These are phyloP conservation scores for Planiliza haematocheilus DNA, from an alignment of 2,113 vertebrate species.

Conservation along the genomic window DNA sequence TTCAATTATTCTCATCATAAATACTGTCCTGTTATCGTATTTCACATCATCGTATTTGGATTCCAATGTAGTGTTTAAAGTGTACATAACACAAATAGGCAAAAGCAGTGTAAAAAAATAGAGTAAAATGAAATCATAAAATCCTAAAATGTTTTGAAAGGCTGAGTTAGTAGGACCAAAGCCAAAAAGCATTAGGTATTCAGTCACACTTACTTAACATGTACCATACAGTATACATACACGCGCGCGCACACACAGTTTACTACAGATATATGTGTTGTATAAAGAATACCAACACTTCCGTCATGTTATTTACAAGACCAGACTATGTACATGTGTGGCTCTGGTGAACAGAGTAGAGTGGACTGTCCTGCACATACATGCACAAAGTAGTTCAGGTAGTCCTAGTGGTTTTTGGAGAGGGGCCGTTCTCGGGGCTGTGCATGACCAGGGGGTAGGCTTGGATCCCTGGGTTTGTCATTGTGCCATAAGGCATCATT, in stretches of 20 bases:
- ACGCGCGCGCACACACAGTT: conserved; percentile 34
- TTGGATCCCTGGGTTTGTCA: conserved; percentile 75
- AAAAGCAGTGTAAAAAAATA: conserved; percentile 48
- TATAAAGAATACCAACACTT: conserved; percentile 66
- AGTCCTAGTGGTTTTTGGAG: conserved; percentile 82
- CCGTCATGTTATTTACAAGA: conserved; percentile 72
- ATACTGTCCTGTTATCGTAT: conserved; percentile 59
- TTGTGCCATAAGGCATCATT: conserved; percentile 67
- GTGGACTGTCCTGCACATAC: conserved; percentile 19
- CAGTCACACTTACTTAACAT: conserved; percentile 60
- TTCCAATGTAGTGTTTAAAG: conserved; percentile 76
- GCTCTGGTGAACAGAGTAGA: conserved; percentile 47
- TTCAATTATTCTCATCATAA: conserved; percentile 79
- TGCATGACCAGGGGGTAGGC: conserved; percentile 78
- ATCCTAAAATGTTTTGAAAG: conserved; percentile 65
- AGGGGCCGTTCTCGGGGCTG: conserved; percentile 72
- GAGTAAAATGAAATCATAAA: conserved; percentile 52
- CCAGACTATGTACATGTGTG: conserved; percentile 57
- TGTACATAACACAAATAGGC: conserved; percentile 55
- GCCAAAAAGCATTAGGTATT: conserved; percentile 70
- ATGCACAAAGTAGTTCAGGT: conserved; percentile 70
- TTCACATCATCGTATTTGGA: conserved; percentile 66
- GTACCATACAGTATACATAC: conserved; percentile 57
- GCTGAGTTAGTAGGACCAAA: conserved; percentile 70
- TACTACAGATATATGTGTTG: conserved; percentile 62